Base-by-base conservation (phyloP, 2,888 invertebrate species). In the Trimorus sp. region DNA sequence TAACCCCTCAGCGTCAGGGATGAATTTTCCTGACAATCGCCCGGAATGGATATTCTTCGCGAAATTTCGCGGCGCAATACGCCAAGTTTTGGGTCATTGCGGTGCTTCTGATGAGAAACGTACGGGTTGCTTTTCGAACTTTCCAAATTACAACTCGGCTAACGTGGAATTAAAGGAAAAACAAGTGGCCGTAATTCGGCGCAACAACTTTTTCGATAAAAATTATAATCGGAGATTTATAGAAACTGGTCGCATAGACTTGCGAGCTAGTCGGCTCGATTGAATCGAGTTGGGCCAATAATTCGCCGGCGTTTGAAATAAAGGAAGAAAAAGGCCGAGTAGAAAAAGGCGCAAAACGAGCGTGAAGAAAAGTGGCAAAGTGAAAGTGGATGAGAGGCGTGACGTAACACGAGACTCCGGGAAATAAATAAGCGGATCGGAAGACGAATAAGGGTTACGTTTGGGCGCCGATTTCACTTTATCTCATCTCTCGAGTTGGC, bases 381-480 rank as follows among this genome's bases (percentile, higher is more conserved):
- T 59, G 14, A 59, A 59, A 14, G 40, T n/a, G 40, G 40, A n/a
- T 60, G 42, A 63, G 60, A 62, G 37, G 42, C 63, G 51, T 51
- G 11, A 56, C 56, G 68, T 60, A 54, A 62, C 40, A 60, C n/a
- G 48, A n/a, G 68, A 26, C 26, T 38, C 16, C 40, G 58, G 66
- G 68, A 76, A 70, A 53, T n/a, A 45, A 56, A 49, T 9, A 15
- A 40, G 42, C 16, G 53, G 62, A 77, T 76, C n/a, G 68, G 63
- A 60, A 79, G 74, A 70, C 66, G 78, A 38, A 70, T 71, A 83
- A 81, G 88, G 88, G 89, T 87, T 88, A 86, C 87, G 88, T 89
- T 89, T 89, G 88, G 89, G 89, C 87, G 88, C 86, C 88, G 26
- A 3, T 26, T 85, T 75, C 88, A 86, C 87, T 88, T 86, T 88